phyloP scores from a whole-genome alignment of 1,140 invertebrate genomes.

The Zaprionus davidi region DNA sequence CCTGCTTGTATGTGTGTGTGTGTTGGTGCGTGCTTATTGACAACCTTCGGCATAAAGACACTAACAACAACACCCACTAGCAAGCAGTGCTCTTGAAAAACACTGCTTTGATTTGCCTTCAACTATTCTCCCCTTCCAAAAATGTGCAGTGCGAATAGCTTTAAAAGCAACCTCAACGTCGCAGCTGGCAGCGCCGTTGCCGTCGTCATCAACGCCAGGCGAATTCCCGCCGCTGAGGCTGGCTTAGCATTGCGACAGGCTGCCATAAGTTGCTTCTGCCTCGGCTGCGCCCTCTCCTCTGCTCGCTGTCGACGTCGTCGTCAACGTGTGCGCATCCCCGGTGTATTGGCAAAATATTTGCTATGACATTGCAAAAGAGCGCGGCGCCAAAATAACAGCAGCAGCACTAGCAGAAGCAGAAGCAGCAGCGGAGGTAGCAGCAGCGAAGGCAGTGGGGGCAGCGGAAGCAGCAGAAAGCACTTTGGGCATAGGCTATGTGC shows the following conservation, averaged over 20 bases:
- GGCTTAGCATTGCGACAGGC: conserved; percentile 50
- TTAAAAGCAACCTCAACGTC: conserved; percentile 36
- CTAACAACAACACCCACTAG: background rate
- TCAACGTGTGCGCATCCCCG: conserved; percentile 74
- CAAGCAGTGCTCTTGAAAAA: conserved; percentile 19
- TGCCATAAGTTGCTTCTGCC: conserved; percentile 64
- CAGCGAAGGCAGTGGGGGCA: conserved; percentile 2
- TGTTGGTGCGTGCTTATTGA: conserved; percentile 49
- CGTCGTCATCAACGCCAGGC: conserved; percentile 27
- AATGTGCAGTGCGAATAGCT: conserved; percentile 41
- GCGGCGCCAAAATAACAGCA: conserved; percentile 73
- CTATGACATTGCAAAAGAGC: conserved; percentile 74
- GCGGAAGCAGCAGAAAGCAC: conserved; percentile 45
- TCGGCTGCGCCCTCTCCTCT: conserved; percentile 12
- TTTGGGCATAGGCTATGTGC: conserved; percentile 71
- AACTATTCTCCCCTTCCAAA: conserved; percentile 36
- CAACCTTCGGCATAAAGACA: conserved; percentile 32
- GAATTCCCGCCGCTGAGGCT: conserved; percentile 41
- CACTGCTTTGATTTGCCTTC: conserved; percentile 40
- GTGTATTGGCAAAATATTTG: conserved; percentile 81
- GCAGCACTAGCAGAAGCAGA: conserved; percentile 28
- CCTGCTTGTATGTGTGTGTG: background rate
- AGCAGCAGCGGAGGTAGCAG: background rate
- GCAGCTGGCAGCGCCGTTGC: background rate
- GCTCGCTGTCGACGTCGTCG: conserved; percentile 36